A percentile compares a stretch with the other conserved stretches of the same genome.
These are phyloP conservation scores for Leptopilina boulardi DNA, from an alignment of 1,140 invertebrate species.

Conservation along the genomic window DNA sequence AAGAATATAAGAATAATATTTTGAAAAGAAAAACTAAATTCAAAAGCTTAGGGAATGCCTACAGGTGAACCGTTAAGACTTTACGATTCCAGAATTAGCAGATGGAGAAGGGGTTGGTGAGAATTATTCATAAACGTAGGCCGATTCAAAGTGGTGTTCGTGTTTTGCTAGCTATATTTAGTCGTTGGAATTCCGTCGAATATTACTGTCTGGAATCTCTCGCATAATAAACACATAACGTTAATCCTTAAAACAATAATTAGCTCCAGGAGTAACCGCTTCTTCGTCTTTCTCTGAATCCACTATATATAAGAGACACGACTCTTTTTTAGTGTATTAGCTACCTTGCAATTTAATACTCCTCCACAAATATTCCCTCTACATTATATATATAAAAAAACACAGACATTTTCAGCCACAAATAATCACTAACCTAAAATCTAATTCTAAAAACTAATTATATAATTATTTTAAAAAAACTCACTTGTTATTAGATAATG, in stretches of 20 bases:
- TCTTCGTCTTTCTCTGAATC: constrained; percentile 35
- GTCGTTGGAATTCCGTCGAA: constrained; percentile 68
- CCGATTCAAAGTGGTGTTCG: constrained; percentile 45
- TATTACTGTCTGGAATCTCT: constrained; percentile 66
- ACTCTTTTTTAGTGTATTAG: constrained; percentile 59
- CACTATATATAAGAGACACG: constrained; percentile 46
- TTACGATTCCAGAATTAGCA: constrained; percentile 40
- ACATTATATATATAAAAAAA: too few species aligned
- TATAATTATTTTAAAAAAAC: too few species aligned
- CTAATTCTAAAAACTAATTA: too few species aligned
- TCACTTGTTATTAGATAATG: too few species aligned
- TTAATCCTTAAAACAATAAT: constrained; percentile 76
- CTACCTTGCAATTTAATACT: constrained; percentile 66
- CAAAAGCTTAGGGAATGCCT: neutral
- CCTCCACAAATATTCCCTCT: too few species aligned
- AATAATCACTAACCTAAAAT: too few species aligned
- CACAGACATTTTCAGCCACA: too few species aligned
- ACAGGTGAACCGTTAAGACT: constrained; percentile 26
- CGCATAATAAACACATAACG: constrained; percentile 75
- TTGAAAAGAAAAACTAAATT: neutral
- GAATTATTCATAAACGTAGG: constrained; percentile 73
- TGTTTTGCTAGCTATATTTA: constrained; percentile 47
- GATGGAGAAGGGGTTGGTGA: constrained; percentile 51
- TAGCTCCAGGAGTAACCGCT: constrained; percentile 62
- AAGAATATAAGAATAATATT: neutral